Conservation (phyloP, 2,888 invertebrate species). For the Drosophila hamatofila region DNA sequence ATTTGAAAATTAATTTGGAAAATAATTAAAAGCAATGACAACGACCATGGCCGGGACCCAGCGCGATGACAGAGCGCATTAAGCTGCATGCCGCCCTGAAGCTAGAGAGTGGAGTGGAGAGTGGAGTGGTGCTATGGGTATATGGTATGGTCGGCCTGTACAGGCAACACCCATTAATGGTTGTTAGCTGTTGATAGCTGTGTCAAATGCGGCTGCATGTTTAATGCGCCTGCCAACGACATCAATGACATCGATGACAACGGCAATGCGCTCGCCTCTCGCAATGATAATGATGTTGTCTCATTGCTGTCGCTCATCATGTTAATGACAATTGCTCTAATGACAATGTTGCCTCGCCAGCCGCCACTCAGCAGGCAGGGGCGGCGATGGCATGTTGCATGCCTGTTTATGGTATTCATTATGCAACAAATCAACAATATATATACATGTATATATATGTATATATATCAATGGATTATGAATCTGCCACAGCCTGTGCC, state of each 20-base stretch:
- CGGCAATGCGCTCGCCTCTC: slow-evolving; percentile 14
- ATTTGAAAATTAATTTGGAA: slow-evolving; percentile 82
- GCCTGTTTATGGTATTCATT: slow-evolving; percentile 76
- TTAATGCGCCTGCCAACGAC: slow-evolving; percentile 75
- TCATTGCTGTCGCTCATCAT: slow-evolving; percentile 73
- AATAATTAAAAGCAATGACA: slow-evolving; percentile 76
- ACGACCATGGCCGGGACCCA: slow-evolving; percentile 26
- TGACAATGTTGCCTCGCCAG: slow-evolving; percentile 64
- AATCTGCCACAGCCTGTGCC: slow-evolving; percentile 65
- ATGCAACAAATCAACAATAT: slow-evolving; percentile 77
- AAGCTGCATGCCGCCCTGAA: slow-evolving; percentile 28
- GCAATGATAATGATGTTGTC: slow-evolving; percentile 75
- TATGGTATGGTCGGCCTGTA: slow-evolving; percentile 35
- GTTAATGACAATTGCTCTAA: slow-evolving; percentile 79
- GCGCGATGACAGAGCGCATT: slow-evolving; percentile 59
- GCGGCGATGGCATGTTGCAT: slow-evolving; percentile 14
- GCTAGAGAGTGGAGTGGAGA: background rate
- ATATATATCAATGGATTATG: slow-evolving; percentile 74
- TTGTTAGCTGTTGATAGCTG: slow-evolving; percentile 78
- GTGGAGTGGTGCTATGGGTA: background rate
- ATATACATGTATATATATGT: slow-evolving; percentile 68
- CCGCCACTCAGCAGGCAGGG: slow-evolving; percentile 20
- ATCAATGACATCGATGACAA: slow-evolving; percentile 64
- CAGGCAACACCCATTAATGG: slow-evolving; percentile 67
- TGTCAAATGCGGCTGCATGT: slow-evolving; percentile 78